These are phyloP conservation scores for Yponomeuta evonymella DNA, from an alignment of 2,888 invertebrate genomes.

Conservation along the genomic window DNA sequence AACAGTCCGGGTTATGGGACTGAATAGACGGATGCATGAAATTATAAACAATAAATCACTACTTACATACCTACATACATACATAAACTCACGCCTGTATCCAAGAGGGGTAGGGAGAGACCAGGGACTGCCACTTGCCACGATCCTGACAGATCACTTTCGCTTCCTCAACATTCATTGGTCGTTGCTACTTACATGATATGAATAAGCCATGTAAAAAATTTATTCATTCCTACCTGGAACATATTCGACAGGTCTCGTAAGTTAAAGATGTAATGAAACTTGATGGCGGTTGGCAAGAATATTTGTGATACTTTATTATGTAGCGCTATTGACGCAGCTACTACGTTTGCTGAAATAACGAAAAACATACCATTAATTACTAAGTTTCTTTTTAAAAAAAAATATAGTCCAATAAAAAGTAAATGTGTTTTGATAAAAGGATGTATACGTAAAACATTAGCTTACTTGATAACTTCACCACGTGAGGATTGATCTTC, in stretches of 20 bases:
- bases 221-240: slow-evolving; percentile 76
- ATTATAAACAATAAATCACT: background rate
- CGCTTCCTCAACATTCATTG: no score
- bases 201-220: background rate
- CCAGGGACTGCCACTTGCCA: no score
- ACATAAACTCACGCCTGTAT: no score
- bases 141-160: no score
- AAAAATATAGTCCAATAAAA: no score
- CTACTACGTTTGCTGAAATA: slow-evolving; percentile 80
- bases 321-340: slow-evolving; percentile 89
- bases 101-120: no score
- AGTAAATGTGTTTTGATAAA: background rate
- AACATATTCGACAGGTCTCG: slow-evolving; percentile 96
- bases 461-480: slow-evolving; percentile 76
- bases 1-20: no score
- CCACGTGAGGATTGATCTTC: slow-evolving; percentile 83
- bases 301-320: slow-evolving; percentile 91
- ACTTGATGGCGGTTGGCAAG: slow-evolving; percentile 96
- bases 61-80: no score
- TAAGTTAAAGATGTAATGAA: slow-evolving; percentile 97
- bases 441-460: background rate
- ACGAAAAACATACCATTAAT: background rate
- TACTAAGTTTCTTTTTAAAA: no score
- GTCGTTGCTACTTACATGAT: no score
- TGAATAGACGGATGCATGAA: no score